These are phyloP conservation scores for Ricordea florida DNA, from an alignment of 92 coral and sea anemone species.

Conservation along the genomic window DNA sequence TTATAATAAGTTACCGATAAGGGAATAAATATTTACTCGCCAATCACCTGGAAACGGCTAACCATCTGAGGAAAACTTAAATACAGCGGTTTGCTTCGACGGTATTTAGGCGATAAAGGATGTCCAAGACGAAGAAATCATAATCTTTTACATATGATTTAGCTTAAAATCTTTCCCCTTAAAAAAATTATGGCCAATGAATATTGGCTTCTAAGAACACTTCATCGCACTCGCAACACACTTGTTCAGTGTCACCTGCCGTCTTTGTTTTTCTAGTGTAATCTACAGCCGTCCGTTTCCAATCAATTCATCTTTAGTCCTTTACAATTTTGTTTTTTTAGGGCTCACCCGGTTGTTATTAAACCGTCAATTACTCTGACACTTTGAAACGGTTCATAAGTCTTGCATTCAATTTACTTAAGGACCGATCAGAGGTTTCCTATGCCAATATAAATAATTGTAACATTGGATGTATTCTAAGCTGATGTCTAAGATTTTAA, in stretches of 20 bases:
- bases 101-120: neutral
- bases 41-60: too few relatives aligned
- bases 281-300: constrained; percentile 29
- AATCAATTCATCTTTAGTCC: constrained; percentile 34
- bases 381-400: constrained; percentile 3
- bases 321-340: constrained; percentile 36
- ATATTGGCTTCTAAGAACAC: constrained; percentile 31
- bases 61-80: neutral
- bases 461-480: constrained; percentile 14
- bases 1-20: too few relatives aligned
- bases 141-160: too few relatives aligned
- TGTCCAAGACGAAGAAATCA: too few relatives aligned
- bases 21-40: too few relatives aligned
- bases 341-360: constrained; percentile 19
- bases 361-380: constrained; percentile 48
- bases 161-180: too few relatives aligned
- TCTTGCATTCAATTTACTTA: neutral
- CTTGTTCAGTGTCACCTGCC: constrained; percentile 41
- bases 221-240: constrained; percentile 34
- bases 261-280: constrained; percentile 4
- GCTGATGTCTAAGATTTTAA: too few relatives aligned
- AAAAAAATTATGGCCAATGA: too few relatives aligned
- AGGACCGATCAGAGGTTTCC: neutral
- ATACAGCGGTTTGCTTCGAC: neutral
- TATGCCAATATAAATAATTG: constrained; percentile 6